These are phyloP conservation scores for Sminthurinus aureus DNA, from an alignment of 2,888 invertebrate genomes.

Conservation along the genomic window DNA sequence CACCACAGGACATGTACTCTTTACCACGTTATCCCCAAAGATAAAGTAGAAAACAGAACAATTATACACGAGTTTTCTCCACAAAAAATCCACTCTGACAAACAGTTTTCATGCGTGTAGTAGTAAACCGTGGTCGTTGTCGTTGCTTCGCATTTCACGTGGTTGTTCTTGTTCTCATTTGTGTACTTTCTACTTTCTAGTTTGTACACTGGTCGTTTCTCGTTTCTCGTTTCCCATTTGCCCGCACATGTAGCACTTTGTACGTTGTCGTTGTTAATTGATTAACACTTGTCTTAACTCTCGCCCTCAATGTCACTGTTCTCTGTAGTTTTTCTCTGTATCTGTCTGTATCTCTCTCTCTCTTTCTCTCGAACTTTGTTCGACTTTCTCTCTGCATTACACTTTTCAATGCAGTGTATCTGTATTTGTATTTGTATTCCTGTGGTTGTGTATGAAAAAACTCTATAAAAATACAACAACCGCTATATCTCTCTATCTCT, in stretches of 20 bases:
- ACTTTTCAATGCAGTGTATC: conserved; percentile 20
- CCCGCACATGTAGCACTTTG: not conserved
- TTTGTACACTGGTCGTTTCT: no score
- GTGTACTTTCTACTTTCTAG: no score
- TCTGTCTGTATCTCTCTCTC: conserved; percentile 4
- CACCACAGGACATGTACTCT: not conserved
- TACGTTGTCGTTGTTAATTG: conserved; percentile 34
- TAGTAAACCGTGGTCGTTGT: no score
- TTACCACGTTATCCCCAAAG: not conserved
- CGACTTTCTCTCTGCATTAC: not conserved
- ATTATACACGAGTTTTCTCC: no score
- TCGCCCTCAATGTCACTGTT: conserved; percentile 17
- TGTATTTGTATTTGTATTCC: conserved; percentile 19
- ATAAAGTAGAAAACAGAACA: no score
- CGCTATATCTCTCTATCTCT: conserved; percentile 1
- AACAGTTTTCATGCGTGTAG: no score
- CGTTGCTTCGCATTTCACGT: no score
- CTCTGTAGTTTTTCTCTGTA: conserved; percentile 12
- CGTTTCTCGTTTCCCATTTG: not conserved
- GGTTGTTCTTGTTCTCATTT: no score
- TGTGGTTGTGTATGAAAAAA: not conserved
- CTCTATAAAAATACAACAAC: not conserved
- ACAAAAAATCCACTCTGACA: no score
- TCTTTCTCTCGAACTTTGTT: conserved; percentile 16
- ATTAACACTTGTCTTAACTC: conserved; percentile 34